phyloP scores from a whole-genome alignment of 2,113 vertebrate species.

The Silurus meridionalis region DNA sequence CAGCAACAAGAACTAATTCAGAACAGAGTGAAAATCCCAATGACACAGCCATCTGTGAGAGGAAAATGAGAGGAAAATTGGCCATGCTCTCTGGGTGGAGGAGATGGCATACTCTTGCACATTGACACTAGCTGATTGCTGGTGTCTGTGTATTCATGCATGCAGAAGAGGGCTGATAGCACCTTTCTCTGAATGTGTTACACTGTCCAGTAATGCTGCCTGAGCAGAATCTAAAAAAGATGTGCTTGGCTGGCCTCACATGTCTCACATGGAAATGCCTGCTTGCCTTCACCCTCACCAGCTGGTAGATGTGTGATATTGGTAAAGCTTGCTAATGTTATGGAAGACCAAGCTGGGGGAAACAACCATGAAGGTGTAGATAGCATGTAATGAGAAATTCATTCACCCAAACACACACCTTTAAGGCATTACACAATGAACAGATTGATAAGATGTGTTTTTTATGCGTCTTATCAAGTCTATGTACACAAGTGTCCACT shows the following conservation, averaged over 20 bases:
- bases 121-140: background rate
- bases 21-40: background rate
- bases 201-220: background rate
- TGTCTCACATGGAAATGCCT: background rate
- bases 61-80: background rate
- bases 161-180: background rate
- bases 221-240: background rate
- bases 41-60: background rate
- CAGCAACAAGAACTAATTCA: background rate
- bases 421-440: background rate
- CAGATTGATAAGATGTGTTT: background rate
- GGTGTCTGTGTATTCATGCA: background rate
- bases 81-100: background rate
- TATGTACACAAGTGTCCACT: background rate
- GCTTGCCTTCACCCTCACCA: background rate
- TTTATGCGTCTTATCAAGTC: no score
- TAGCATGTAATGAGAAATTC: conserved; percentile 28
- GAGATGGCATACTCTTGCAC: background rate
- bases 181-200: background rate
- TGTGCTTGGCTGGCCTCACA: background rate
- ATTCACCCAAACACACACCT: conserved; percentile 18
- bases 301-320: background rate
- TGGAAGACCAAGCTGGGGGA: background rate
- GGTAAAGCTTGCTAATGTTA: background rate
- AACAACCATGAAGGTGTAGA: conserved; percentile 11